Evolutionary conservation across 2,888 invertebrate genomes (phyloP).

Genomic region (Pharmacophagus antenor): DNA sequence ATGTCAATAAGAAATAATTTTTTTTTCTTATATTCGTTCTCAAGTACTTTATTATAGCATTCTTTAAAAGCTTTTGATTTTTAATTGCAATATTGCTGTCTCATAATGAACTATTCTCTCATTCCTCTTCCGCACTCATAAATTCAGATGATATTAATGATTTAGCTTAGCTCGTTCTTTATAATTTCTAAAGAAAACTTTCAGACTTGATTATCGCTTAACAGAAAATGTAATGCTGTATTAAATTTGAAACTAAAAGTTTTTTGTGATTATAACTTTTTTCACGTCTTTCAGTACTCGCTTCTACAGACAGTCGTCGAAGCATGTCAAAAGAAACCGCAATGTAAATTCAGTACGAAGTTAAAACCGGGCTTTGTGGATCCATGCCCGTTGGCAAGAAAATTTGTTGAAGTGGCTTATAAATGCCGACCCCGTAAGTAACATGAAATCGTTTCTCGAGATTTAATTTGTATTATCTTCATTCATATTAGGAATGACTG

Average conservation of each 20-base stretch:
- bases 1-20: too few relatives aligned
- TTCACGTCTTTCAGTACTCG: conserved; percentile 83
- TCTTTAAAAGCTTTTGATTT: not conserved
- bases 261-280: too few relatives aligned
- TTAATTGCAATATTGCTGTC: not conserved
- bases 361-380: conserved; percentile 92
- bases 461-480: not conserved
- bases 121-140: not conserved
- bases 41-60: not conserved
- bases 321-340: conserved; percentile 94
- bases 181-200: too few relatives aligned
- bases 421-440: conserved; percentile 97
- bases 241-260: not conserved
- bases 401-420: conserved; percentile 96
- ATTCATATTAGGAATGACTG: not conserved
- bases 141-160: not conserved
- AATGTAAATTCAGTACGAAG: conserved; percentile 93
- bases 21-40: not conserved
- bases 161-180: too few relatives aligned
- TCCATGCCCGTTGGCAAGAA: conserved; percentile 93
- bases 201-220: too few relatives aligned
- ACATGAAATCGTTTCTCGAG: not conserved
- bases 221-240: too few relatives aligned
- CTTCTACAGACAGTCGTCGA: conserved; percentile 95
- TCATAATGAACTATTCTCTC: not conserved